A percentile compares a stretch with the other conserved stretches of the same genome.
Conservation (phyloP, 2,113 vertebrate species). For the Urocitellus parryii region DNA sequence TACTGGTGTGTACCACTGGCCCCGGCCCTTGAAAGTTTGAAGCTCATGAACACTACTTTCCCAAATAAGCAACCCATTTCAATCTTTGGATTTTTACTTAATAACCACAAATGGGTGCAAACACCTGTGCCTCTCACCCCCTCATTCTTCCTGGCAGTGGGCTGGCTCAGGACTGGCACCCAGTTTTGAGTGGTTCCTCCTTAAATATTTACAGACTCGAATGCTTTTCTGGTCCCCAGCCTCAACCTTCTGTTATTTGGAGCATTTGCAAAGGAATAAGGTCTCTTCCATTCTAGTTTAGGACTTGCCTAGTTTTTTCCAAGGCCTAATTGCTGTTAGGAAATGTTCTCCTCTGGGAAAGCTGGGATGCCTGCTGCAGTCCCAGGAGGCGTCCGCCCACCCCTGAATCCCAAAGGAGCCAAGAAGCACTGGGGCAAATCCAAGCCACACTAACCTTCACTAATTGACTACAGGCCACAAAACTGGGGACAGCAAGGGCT, state of each 20-base stretch:
- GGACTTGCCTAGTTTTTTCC: not conserved
- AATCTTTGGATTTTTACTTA: not conserved
- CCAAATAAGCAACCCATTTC: not conserved
- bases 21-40: too few species aligned
- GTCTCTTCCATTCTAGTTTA: not conserved
- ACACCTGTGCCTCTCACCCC: not conserved
- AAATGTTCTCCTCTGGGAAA: not conserved
- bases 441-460: rapidly evolving
- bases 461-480: not conserved
- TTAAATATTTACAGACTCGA: not conserved
- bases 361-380: not conserved
- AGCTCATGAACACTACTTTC: not conserved
- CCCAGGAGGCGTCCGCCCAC: rapidly evolving
- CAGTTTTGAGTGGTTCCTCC: not conserved
- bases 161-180: not conserved
- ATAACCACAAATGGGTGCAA: rapidly evolving
- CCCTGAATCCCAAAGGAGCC: too few species aligned
- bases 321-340: not conserved
- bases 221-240: not conserved
- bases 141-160: not conserved
- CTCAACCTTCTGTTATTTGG: not conserved
- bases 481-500: not conserved
- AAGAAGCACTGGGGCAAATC: not conserved
- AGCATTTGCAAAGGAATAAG: not conserved
- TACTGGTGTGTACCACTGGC: too few species aligned